Evolutionary conservation across 2,797 vertebrate genomes (phyloP), one percentile per base, ranked within the genome.

Genomic region (Coendou prehensilis): DNA sequence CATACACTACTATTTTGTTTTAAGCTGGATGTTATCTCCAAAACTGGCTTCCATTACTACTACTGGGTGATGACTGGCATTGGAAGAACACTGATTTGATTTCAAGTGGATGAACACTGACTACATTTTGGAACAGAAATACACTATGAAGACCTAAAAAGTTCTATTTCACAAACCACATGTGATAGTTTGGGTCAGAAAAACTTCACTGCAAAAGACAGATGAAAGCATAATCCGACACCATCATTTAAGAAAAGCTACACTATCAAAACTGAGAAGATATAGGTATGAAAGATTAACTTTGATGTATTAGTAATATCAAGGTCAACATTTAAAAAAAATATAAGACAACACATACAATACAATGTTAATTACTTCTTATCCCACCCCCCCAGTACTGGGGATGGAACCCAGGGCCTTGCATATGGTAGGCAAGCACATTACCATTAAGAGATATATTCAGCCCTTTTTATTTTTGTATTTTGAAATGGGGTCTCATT

Each of bases 71-170:
- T 20, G 54, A 87, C 20, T 8, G 52, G 37, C 11, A 80, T 52
- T 52, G 83, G 11, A 91, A 94, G 95, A 96, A 80, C 47, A 78
- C 14, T 54, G 75, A 91, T 71, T 64, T 79, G 59, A 91, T 75
- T 41, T 87, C 13, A 96, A 84, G 13, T 47, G 28, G 4, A 94
- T 61, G 67, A 93, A 50, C 13, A 89, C 33, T 54, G 33, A 86
- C 8, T 52, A 26, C 6, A 47, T 13, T 84, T 89, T 57, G 81
- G 71, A 47, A 92, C 45, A 81, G 41, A 80, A 95, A 80, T 47
- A 23, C 0, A 81, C 54, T 76, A 45, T 0, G 20, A 57, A 41
- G 20, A 10, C 28, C 56, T 67, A 22, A 37, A 75, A 86, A 67
- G 26, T 75, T 86, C 79, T 95, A 88, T n/a, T 92, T 26, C 33